Evolutionary conservation across 2,113 vertebrate genomes (phyloP), one percentile per base, ranked within the genome.

Genomic region (Synodontis membranacea): DNA sequence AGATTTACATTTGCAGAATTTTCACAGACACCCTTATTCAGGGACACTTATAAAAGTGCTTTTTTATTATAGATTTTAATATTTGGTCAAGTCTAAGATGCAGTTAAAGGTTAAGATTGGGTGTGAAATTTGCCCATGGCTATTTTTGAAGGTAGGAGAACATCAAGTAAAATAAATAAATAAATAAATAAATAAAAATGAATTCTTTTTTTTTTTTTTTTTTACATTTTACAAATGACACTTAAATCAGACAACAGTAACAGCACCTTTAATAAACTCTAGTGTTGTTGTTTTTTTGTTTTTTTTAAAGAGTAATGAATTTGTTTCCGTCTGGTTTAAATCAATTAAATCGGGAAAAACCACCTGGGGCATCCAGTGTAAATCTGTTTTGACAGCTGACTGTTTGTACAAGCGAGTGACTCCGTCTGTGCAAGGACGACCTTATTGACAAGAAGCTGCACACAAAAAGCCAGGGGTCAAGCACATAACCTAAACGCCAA

Each of bases 371-470:
- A 12, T 44, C 34, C 80, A 83, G 58, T 78, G 79, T 66, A 83
- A 85, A 83, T 88, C 86, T 88, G 84, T 86, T 88, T 88, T 88
- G 86, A 89, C 88, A 88, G 80, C 86, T 88, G 88, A 86, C 72
- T 81, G 28, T 86, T 88, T 85, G 83, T 90, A 79, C 86, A 84
- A 75, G 58, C 84, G 83, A 56, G 88, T 52, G 86, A 76, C 80
- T 84, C 80, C 68, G 81, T 88, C 83, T 83, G 86, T 80, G 86
- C 84, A 84, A 87, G 76, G 80, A 86, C 88, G 82, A 52, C 74
- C 50, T 6, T 84, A 89, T 87, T 68, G 88, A 89, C 84, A 88
- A 34, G 54, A 74, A 85, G 83, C 79, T 46, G 46, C 84, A 68
- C 86, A 79, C 76, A 39, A 25, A 80, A 82, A 56, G 17, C 58